These are phyloP conservation scores for Octopus bimaculoides DNA, from an alignment of 1,140 invertebrate species.

Conservation along the genomic window DNA sequence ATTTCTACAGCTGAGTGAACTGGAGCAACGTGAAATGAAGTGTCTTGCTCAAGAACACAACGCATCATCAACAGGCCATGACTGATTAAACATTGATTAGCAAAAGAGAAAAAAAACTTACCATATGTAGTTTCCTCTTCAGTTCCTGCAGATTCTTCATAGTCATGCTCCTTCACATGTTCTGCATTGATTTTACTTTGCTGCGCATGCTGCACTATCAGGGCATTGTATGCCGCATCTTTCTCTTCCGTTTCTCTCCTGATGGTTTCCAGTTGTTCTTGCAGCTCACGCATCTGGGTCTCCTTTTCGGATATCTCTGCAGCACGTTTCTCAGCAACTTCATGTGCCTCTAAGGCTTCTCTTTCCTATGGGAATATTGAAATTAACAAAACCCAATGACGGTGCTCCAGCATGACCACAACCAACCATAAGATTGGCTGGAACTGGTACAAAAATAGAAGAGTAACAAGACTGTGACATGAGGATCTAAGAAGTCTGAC, in stretches of 20 bases:
- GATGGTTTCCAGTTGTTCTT: slow-evolving; percentile 62
- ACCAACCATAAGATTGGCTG: too few relatives aligned
- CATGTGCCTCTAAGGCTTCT: slow-evolving; percentile 32
- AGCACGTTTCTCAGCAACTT: slow-evolving; percentile 33
- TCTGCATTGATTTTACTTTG: slow-evolving; percentile 34
- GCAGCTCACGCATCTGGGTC: slow-evolving; percentile 63
- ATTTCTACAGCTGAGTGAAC: too few relatives aligned
- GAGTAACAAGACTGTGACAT: too few relatives aligned
- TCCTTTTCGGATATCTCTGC: slow-evolving; percentile 49
- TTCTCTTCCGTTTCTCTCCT: slow-evolving; percentile 33
- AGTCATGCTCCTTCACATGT: slow-evolving; percentile 26
- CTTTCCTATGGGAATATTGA: slow-evolving; percentile 22
- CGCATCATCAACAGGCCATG: too few relatives aligned
- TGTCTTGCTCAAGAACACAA: too few relatives aligned
- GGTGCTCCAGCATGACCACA: background rate
- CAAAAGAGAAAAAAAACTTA: slow-evolving; percentile 17
- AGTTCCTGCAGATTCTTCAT: slow-evolving; percentile 38
- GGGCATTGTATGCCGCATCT: slow-evolving; percentile 13
- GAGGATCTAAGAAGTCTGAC: too few relatives aligned
- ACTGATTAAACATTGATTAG: background rate
- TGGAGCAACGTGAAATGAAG: too few relatives aligned
- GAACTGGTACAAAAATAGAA: too few relatives aligned
- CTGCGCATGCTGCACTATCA: slow-evolving; percentile 57
- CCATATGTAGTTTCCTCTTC: slow-evolving; percentile 33
- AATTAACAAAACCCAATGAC: background rate